Base-by-base conservation (phyloP, 2,888 invertebrate species). In the Trissoscelio sp. region DNA sequence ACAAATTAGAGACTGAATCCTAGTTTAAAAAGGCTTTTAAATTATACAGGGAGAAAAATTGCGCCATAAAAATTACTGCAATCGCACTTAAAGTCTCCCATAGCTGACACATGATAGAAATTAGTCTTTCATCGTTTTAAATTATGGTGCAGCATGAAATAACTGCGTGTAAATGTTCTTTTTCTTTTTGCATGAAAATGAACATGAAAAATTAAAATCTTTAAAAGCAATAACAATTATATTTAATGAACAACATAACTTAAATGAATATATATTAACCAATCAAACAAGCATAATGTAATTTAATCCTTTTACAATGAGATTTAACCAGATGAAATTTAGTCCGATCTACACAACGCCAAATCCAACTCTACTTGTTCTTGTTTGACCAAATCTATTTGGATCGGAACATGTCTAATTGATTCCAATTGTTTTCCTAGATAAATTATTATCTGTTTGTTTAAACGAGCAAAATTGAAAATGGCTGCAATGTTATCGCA, bases 11-110 rank as follows among this genome's bases (percentile, higher is more conserved):
- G 22, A 22, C 51, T 51, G 51, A 64, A 64, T 64, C 51, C 46
- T 6, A 46, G 31, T 11, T 62, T 62, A 18, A 62, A 64, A 37
- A 39, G 20, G 62, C 46, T 31, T 31, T 62, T 24, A 18, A 62
- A 62, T 62, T 62, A 62, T 46, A 18, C 31, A n/a, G 42, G 20
- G 48, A 48, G 66, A 66, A 66, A 66, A 66, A 66, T 66, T 37
- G 66, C 39, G 14, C 14, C 66, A 24, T 66, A 66, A 66, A 57
- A 69, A 55, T 69, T 55, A 31, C 57, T 16, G 67, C 44, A 31
- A 55, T 67, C 20, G 42, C 28, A 53, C 14, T 42, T 28, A 39
- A 53, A 53, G 22, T 9, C 28, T 67, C 53, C 37, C 53, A 28
- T 28, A 39, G 14, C 42, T 53, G 67, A 67, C 53, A 53, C 44